Base-by-base conservation (phyloP, 1,140 invertebrate species). In the Cecropterus lyciades region DNA sequence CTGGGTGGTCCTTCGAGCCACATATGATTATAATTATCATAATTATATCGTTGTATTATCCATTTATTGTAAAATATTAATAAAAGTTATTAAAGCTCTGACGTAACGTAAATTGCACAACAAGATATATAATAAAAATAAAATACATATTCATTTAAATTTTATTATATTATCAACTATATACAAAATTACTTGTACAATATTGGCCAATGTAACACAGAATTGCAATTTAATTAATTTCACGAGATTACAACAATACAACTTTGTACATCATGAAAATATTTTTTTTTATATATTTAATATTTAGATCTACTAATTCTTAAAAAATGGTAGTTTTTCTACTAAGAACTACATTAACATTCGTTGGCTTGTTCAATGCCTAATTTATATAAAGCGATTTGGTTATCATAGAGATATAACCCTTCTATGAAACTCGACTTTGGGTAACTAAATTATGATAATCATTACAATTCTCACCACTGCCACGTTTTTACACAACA, bases 111-210 rank as follows among this genome's bases (percentile, higher is more conserved):
- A n/a, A n/a, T n/a, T n/a, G n/a, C n/a, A n/a, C n/a, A n/a, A n/a
- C n/a, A n/a, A 5, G 20, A 24, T 24, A 5, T 5, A 24, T 24
- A 24, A 24, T 24, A 24, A 24, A 24, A 24, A 24, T 1, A 24
- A 24, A 16, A 53, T 53, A 53, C 16, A 45, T 45, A 45, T 45
- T 16, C 43, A 45, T 53, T 53, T 37, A 52, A n/a, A n/a, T n/a
- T n/a, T n/a, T n/a, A n/a, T 30, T 52, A 52, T 13, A 51, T 51
- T 27, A 51, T 51, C 11, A 37, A 33, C 8, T 53, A 53, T 53
- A 33, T 53, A 53, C 51, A 53, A 53, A 45, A 53, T 51, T 15
- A 15, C 51, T 53, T 53, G 27, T 53, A 53, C 51, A 53, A 33
- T 45, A 45, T 53, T 53, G 10, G 13, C 17, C 27, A 30, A 52